Evolutionary conservation across 2,888 invertebrate species (phyloP), one percentile per base, ranked within the genome.

Genomic region (Catocala fraxini): DNA sequence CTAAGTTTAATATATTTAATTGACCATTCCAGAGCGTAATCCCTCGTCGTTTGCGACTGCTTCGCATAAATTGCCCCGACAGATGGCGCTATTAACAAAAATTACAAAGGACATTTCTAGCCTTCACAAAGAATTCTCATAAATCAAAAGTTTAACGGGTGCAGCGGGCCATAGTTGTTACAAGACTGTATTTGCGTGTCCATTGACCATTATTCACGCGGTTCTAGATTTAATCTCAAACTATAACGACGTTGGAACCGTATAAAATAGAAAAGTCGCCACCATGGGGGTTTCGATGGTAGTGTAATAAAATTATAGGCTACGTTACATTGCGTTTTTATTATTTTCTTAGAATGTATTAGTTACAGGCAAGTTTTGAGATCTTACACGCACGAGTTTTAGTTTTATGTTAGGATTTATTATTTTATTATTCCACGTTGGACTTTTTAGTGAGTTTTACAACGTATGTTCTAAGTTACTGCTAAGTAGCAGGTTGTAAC

Each of bases 71-170:
- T 70, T 70, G 55, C 45, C 0, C 15, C 67, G 53, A 67, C 73
- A 70, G 65, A 65, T 73, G 74, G 67, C 56, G 60, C 65, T 56
- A 49, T 62, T 73, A 67, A 61, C 61, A 46, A 5, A 63, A 73
- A 73, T 70, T 67, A 69, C 53, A 56, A 64, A 10, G 13, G 12
- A n/a, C 39, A 56, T 48, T 56, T 56, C n/a, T 41, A 6, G 15
- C 15, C 12, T 47, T 55, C 39, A 12, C 39, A 9, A 56, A 48
- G 25, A 15, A 41, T 48, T 42, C n/a, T n/a, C 12, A 41, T 56
- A 48, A 56, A 48, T 51, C 35, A 51, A 51, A 51, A 51, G 13
- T 49, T 34, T 34, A 33, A 49, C 34, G 9, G 25, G 48, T 49
- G 34, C 48, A 51, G 48, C 33, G 6, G 51, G 34, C 51, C n/a